A percentile compares a stretch with the other conserved stretches of the same genome.
These are phyloP conservation scores for Gopherus flavomarginatus DNA, from an alignment of 2,113 vertebrate species.

Conservation along the genomic window DNA sequence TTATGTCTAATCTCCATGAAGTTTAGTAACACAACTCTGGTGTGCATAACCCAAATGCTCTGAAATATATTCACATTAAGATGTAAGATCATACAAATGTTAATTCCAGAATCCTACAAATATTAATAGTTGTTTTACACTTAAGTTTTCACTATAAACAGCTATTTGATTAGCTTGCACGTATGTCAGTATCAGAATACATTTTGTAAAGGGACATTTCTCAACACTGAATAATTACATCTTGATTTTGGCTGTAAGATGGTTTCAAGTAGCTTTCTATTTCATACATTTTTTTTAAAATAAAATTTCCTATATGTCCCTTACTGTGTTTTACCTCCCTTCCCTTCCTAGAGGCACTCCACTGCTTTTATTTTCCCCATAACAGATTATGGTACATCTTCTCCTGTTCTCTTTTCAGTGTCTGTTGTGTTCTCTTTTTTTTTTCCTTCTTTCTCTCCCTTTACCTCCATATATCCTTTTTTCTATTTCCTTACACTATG, in stretches of 20 bases:
- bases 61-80: conserved; percentile 36
- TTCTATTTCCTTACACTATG: background rate
- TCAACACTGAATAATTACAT: background rate
- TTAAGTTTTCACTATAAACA: conserved; percentile 2
- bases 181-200: background rate
- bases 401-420: background rate
- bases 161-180: conserved; percentile 33
- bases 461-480: background rate
- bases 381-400: background rate
- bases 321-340: background rate
- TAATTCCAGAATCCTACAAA: conserved; percentile 28
- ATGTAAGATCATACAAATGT: conserved; percentile 22
- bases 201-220: conserved; percentile 32
- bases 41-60: conserved; percentile 51
- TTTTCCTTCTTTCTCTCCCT: background rate
- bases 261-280: background rate
- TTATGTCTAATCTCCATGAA: conserved; percentile 50
- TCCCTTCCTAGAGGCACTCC: background rate
- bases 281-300: background rate
- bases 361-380: background rate
- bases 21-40: conserved; percentile 48
- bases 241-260: background rate
- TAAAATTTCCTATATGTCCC: background rate
- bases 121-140: conserved; percentile 29
- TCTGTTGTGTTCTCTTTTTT: background rate